A percentile compares a stretch with the other conserved stretches of the same genome.
These are phyloP conservation scores for Ladona fulva DNA, from an alignment of 1,140 invertebrate species.

Conservation along the genomic window DNA sequence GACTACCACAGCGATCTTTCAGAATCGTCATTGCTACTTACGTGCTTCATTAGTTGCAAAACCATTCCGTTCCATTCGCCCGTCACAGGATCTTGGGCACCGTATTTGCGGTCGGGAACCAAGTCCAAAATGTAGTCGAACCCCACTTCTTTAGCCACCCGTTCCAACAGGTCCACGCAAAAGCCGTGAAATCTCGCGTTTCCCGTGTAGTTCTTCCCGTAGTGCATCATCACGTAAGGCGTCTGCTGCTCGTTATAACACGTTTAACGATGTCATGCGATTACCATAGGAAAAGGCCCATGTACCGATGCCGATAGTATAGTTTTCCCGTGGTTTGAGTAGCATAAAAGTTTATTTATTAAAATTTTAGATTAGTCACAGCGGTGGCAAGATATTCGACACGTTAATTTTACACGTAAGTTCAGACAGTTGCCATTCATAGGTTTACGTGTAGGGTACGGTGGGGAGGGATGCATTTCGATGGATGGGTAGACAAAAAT, in stretches of 20 bases:
- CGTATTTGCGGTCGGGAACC: slow-evolving; percentile 68
- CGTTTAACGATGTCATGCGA: too few species aligned
- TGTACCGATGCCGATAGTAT: too few species aligned
- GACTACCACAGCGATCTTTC: too few species aligned
- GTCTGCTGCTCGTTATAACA: slow-evolving; percentile 42
- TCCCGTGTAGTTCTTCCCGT: slow-evolving; percentile 50
- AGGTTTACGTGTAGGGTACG: too few species aligned
- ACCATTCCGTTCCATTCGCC: slow-evolving; percentile 81
- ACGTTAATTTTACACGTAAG: too few species aligned
- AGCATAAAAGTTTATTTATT: too few species aligned
- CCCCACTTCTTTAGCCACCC: slow-evolving; percentile 52
- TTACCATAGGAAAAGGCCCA: too few species aligned
- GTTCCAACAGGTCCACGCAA: slow-evolving; percentile 64
- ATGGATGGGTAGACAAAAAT: background rate
- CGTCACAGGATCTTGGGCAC: slow-evolving; percentile 53
- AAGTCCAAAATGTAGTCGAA: slow-evolving; percentile 67
- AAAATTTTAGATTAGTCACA: too few species aligned
- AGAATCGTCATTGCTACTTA: slow-evolving; percentile 41
- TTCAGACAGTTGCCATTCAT: too few species aligned
- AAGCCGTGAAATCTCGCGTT: slow-evolving; percentile 69
- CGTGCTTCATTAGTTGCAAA: slow-evolving; percentile 62
- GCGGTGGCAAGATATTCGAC: too few species aligned
- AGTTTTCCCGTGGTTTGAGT: too few species aligned
- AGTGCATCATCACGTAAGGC: slow-evolving; percentile 62
- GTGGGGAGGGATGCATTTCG: background rate